phyloP scores from a whole-genome alignment of 2,888 invertebrate genomes.

The Dicyrtomina minuta region DNA sequence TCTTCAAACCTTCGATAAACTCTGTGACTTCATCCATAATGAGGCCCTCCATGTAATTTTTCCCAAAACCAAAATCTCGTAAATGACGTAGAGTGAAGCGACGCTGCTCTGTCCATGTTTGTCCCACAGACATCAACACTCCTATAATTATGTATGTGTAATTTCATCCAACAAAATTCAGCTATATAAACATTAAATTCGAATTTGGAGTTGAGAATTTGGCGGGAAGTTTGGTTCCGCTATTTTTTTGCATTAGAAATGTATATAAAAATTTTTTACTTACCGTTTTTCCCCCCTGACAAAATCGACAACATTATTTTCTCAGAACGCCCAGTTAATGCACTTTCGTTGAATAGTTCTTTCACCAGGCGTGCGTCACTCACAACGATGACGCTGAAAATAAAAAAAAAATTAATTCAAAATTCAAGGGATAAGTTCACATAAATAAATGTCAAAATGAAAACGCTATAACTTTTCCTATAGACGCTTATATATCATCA shows the following conservation, averaged over 20 bases:
- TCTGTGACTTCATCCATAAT: slow-evolving; percentile 5
- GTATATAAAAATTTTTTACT: not conserved
- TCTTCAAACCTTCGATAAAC: not conserved
- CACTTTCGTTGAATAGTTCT: slow-evolving; percentile 2
- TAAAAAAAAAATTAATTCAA: too few species aligned
- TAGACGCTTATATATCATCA: too few species aligned
- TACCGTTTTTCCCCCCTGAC: slow-evolving; percentile 9
- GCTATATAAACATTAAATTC: too few species aligned
- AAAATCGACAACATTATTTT: slow-evolving; percentile 8
- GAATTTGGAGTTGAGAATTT: too few species aligned
- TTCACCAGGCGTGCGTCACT: too few species aligned
- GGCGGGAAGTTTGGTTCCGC: too few species aligned
- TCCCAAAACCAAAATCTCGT: slow-evolving; percentile 8
- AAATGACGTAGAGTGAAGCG: slow-evolving; percentile 1
- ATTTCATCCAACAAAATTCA: too few species aligned
- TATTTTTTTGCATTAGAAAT: too few species aligned
- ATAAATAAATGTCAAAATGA: too few species aligned
- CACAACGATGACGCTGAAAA: too few species aligned
- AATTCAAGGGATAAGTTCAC: too few species aligned
- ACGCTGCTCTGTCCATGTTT: not conserved
- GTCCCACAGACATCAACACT: not conserved
- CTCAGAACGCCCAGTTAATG: slow-evolving; percentile 13
- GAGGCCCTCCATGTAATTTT: not conserved
- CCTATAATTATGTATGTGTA: not conserved
- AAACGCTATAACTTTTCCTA: too few species aligned